Evolutionary conservation across 2,113 vertebrate species (phyloP).

Genomic region (Cricetomys ansorgei): DNA sequence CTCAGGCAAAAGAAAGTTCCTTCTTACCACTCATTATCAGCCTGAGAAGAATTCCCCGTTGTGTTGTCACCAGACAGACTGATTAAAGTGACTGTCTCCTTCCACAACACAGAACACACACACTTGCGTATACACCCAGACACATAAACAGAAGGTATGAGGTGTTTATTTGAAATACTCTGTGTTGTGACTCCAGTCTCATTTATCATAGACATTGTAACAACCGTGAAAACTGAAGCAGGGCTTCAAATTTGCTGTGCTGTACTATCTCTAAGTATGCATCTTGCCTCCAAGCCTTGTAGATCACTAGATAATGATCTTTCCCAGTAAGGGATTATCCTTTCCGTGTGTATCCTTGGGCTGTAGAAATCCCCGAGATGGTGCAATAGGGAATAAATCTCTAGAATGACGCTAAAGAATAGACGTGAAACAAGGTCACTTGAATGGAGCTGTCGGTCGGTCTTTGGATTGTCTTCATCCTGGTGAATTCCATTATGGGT

Average conservation of each 20-base stretch:
- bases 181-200: not conserved
- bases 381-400: not conserved
- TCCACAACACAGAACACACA: not conserved
- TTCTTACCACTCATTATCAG: not conserved
- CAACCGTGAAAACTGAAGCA: not conserved
- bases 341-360: not conserved
- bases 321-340: not conserved
- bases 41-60: not conserved
- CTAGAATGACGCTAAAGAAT: not conserved
- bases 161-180: not conserved
- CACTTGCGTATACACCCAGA: no score
- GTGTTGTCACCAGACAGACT: constrained; percentile 12
- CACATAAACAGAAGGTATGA: not conserved
- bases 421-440: not conserved
- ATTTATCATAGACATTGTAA: not conserved
- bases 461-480: not conserved
- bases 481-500: not conserved
- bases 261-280: not conserved
- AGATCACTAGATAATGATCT: not conserved
- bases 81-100: not conserved
- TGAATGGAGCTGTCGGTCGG: not conserved
- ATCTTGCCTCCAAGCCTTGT: not conserved
- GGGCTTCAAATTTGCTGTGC: not conserved
- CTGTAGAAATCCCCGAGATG: not conserved
- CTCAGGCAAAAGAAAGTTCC: not conserved